A percentile compares a stretch with the other conserved stretches of the same genome.
Conservation (phyloP, 2,797 vertebrate genomes). For the Spinus pinus region DNA sequence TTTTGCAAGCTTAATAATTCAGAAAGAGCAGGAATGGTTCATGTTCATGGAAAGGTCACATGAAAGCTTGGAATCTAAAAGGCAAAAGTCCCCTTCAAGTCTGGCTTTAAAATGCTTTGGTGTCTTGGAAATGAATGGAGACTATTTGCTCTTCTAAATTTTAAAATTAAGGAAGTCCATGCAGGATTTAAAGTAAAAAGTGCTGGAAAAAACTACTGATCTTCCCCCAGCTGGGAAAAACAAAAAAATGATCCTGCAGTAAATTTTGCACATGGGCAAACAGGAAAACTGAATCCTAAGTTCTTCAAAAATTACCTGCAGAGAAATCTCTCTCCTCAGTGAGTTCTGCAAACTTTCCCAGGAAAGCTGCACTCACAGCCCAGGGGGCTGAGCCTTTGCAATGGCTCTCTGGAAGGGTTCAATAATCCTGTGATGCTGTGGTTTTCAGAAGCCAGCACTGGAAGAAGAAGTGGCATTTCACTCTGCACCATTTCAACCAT, state of each 20-base stretch:
- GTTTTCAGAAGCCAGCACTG: background rate
- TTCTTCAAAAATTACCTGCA: background rate
- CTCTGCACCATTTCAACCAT: background rate
- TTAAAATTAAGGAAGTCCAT: background rate
- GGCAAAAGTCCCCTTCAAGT: background rate
- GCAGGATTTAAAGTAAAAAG: background rate
- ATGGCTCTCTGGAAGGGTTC: background rate
- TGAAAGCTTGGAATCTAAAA: background rate
- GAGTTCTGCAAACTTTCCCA: background rate
- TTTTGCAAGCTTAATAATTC: background rate
- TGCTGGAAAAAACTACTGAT: background rate
- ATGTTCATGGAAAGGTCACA: background rate
- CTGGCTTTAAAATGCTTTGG: background rate
- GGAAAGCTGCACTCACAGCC: background rate
- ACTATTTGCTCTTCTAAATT: background rate
- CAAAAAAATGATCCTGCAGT: background rate
- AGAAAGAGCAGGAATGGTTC: background rate
- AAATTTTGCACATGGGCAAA: background rate
- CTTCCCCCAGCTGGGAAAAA: background rate
- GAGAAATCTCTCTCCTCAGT: background rate
- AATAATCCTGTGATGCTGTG: too few species aligned
- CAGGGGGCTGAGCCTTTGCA: rapidly evolving
- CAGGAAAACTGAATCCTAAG: background rate
- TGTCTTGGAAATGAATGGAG: background rate
- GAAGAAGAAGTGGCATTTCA: background rate